Percentiles rank a stretch among this genome's conserved stretches.
phyloP scores from a whole-genome alignment of 1,140 invertebrate genomes.

The Chymomyza costata region DNA sequence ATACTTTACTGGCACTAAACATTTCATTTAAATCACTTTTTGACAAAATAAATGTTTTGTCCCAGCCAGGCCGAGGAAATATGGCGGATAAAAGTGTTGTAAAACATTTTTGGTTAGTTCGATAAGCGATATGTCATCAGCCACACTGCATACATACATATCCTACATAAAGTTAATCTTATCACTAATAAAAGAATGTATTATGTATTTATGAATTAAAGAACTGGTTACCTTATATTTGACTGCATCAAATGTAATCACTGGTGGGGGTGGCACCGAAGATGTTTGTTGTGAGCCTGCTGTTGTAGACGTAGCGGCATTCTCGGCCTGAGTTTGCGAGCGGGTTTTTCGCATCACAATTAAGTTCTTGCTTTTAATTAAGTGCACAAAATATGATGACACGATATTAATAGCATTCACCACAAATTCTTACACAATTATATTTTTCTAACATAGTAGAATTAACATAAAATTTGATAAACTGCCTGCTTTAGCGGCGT shows the following conservation, averaged over 20 bases:
- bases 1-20: conserved; percentile 3
- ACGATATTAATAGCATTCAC: too few species aligned
- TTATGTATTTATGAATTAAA: too few species aligned
- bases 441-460: too few species aligned
- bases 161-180: conserved; percentile 3
- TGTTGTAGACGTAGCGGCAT: conserved; percentile 55
- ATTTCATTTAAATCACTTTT: conserved; percentile 43
- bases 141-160: conserved; percentile 6
- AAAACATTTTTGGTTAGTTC: conserved; percentile 3
- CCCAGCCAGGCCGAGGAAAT: conserved; percentile 54
- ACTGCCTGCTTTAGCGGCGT: too few species aligned
- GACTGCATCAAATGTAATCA: conserved; percentile 47
- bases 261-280: conserved; percentile 27
- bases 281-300: conserved; percentile 37
- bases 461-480: too few species aligned
- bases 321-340: conserved; percentile 73
- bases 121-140: too few species aligned
- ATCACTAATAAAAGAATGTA: too few species aligned
- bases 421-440: too few species aligned
- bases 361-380: too few species aligned
- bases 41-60: conserved; percentile 57
- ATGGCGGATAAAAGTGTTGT: conserved; percentile 63
- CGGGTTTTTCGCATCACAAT: conserved; percentile 73
- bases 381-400: too few species aligned
- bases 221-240: conserved; percentile 54